Evolutionary conservation across 1,140 invertebrate genomes (phyloP), one percentile per base, ranked within the genome.

Genomic region (Plodia interpunctella): DNA sequence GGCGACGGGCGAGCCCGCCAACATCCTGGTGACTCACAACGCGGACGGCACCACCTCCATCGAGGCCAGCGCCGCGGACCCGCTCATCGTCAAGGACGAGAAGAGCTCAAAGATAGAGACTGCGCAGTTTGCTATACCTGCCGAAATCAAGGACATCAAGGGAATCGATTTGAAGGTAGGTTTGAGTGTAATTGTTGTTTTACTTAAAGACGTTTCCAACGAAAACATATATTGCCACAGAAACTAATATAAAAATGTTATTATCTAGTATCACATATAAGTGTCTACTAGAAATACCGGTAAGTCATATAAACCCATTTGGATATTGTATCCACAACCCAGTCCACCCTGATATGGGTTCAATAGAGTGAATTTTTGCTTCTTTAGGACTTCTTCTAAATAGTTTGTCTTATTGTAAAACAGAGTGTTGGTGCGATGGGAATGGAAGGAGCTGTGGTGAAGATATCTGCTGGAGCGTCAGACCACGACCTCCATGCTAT

Each of bases 391-490:
- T 5, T 28, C 9, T 3, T 5, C 3, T 10, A 32, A 10, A 6
- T 32, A 32, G 6, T 10, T 10, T 32, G 6, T 32, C 9, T 32
- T 9, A 49, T 65, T 25, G 67, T 55, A 68, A 3, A 6, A 59
- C 66, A 90, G 88, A 85, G 66, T 68, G 74, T 87, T 0, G 76
- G 81, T 54, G 87, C 91, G 49, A 91, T 92, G 76, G 91, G 93
- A 81, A 94, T 95, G 94, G 94, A 95, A 78, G 94, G 94, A 11
- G 93, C 91, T 20, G 93, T 94, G 10, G 92, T 95, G 5, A 95
- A 95, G 83, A 94, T 94, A 65, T 93, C 93, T 57, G 91, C 92
- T n/a, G 87, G 90, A 19, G 91, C 91, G 44, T 91, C 94, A 62
- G 93, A 94, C 64, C 93, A 94, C 68, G 94, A 93, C 38, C 90